Percentiles rank a stretch among this genome's conserved stretches.
Evolutionary conservation across 2,888 invertebrate genomes (phyloP).

Genomic region (Trimorus sp.): DNA sequence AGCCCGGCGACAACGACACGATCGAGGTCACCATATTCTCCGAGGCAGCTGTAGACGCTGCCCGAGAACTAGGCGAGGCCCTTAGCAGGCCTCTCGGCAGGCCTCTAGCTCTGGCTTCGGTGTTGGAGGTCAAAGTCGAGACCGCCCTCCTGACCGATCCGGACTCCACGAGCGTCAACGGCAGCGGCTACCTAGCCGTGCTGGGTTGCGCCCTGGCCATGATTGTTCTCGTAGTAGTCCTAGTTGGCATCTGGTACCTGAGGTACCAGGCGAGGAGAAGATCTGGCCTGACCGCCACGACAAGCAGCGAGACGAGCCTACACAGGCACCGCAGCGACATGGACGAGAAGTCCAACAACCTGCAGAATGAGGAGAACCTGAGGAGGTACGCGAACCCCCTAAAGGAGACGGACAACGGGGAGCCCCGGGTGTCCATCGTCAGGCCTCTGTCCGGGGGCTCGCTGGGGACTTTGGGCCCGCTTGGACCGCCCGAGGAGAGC

Average conservation of each 20-base stretch:
- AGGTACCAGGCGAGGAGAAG: slow-evolving; percentile 66
- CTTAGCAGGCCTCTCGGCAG: slow-evolving; percentile 83
- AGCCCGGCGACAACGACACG: slow-evolving; percentile 90
- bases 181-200: slow-evolving; percentile 76
- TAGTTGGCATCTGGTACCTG: slow-evolving; percentile 78
- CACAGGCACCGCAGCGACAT: slow-evolving; percentile 86
- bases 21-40: slow-evolving; percentile 93
- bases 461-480: slow-evolving; percentile 81
- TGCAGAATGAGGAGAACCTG: slow-evolving; percentile 95
- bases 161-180: slow-evolving; percentile 62
- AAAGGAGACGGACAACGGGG: slow-evolving; percentile 84
- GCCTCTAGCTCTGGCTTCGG: slow-evolving; percentile 87
- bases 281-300: slow-evolving; percentile 79
- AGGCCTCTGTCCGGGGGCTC: slow-evolving; percentile 82
- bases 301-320: slow-evolving; percentile 79
- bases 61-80: slow-evolving; percentile 92
- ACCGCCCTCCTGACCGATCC: slow-evolving; percentile 84
- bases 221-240: slow-evolving; percentile 73
- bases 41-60: slow-evolving; percentile 89
- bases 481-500: slow-evolving; percentile 83
- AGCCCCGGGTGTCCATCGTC: slow-evolving; percentile 83
- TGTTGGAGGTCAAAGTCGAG: slow-evolving; percentile 90
- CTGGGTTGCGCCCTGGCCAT: slow-evolving; percentile 77
- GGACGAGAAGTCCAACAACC: slow-evolving; percentile 93
- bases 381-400: slow-evolving; percentile 91